These are phyloP conservation scores for Mustelus asterias DNA, from an alignment of 2,113 vertebrate species.

Conservation along the genomic window DNA sequence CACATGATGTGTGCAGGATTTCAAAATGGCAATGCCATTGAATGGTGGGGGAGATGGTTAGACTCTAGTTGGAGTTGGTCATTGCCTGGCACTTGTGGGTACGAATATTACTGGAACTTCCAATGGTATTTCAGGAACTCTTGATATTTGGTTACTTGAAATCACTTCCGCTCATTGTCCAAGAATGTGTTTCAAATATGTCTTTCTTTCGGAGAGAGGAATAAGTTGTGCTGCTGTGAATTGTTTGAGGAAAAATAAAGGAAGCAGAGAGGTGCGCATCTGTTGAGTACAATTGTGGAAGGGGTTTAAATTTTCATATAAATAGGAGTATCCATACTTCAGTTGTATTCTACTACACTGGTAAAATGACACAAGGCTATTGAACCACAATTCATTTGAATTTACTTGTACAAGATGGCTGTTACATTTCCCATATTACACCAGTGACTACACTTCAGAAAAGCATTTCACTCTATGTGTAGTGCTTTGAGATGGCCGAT, in stretches of 20 bases:
- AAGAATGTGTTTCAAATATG: neutral
- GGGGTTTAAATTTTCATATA: neutral
- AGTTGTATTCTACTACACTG: neutral
- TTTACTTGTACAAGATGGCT: neutral
- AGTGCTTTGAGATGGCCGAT: neutral
- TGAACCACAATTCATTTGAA: neutral
- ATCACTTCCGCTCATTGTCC: neutral
- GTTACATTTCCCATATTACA: neutral
- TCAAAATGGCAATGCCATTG: neutral
- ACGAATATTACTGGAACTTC: neutral
- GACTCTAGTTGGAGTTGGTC: neutral
- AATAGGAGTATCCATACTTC: neutral
- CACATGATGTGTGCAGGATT: neutral
- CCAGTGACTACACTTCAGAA: neutral
- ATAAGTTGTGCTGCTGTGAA: neutral
- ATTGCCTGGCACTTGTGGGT: neutral
- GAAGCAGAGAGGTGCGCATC: neutral
- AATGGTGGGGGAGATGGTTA: neutral
- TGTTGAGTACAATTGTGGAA: neutral
- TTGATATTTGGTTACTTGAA: neutral
- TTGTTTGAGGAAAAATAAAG: neutral
- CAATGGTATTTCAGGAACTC: neutral
- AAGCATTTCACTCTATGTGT: neutral
- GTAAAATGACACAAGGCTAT: neutral
- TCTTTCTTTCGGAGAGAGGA: neutral